Base-by-base conservation (phyloP, 2,888 invertebrate genomes). In the Drosophila affinis region DNA sequence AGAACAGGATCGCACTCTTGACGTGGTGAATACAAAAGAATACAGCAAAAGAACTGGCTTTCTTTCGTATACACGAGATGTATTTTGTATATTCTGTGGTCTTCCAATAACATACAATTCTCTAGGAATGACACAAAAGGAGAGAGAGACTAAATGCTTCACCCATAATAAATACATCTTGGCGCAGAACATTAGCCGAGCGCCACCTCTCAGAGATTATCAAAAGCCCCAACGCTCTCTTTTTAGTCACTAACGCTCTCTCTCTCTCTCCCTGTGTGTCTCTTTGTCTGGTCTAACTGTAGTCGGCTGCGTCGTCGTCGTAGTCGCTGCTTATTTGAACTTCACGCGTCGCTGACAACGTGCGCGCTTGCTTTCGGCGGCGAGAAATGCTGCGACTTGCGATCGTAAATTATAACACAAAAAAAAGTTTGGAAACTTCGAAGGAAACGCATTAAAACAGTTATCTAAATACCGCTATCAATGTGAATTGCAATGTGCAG, bases 291-390 rank as follows among this genome's bases (percentile, higher is more conserved):
- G 14, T 44, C 64, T 21, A 10, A n/a, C 14, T 48, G 39, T 34
- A 49, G 49, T 27, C 58, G 32, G 49, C 49, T 48, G 48, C n/a
- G 62, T 65, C 60, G 65, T 51, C 54, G 59, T n/a, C 39, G 39
- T 39, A n/a, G 39, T n/a, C n/a, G 6, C 39, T 39, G 39, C 14
- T 87, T 72, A 82, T 87, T 82, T 79, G 68, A 78, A 79, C 75
- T 82, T 84, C 72, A 81, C 77, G 87, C 81, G 82, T 77, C 87
- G 87, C 71, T 75, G 72, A 52, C 55, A 72, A 62, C 63, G 73
- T 52, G 70, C 75, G 80, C 59, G 72, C 4, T 34, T 34, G 34
- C 56, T 56, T 44, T 27, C 55, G 55, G n/a, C 34, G 14, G 29
- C n/a, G 17, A 56, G 34, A 39, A 52, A 68, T 21, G 17, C 32